Conservation (phyloP, 2,113 vertebrate species). For the Climacteris rufus region DNA sequence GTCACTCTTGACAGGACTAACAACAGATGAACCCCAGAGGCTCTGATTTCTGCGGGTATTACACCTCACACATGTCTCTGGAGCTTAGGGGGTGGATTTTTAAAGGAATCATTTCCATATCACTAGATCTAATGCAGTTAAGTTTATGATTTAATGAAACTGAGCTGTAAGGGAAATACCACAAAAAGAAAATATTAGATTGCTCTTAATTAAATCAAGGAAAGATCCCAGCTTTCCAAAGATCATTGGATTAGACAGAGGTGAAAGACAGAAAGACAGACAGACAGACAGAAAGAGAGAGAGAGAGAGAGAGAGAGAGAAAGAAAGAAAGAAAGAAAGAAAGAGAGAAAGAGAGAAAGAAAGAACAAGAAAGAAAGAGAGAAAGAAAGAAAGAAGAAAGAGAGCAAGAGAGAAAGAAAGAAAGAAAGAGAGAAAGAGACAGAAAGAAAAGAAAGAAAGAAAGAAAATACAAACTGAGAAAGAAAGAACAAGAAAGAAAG, state of each 20-base stretch:
- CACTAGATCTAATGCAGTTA: neutral
- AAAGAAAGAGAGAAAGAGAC: rapidly evolving
- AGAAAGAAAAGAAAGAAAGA: rapidly evolving
- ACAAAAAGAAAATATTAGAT: neutral
- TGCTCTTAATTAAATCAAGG: neutral
- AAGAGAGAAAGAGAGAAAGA: rapidly evolving
- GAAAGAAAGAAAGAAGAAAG: rapidly evolving
- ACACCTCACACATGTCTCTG: neutral
- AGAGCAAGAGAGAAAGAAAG: rapidly evolving
- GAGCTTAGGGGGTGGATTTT: slow-evolving; percentile 39
- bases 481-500: no score
- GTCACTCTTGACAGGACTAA: neutral
- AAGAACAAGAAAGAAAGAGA: no score
- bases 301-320: rapidly evolving
- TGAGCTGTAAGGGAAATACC: neutral
- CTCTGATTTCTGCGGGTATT: neutral
- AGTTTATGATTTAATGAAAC: slow-evolving; percentile 26
- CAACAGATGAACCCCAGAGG: neutral
- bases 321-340: no score
- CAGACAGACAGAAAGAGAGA: no score
- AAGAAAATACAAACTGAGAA: rapidly evolving
- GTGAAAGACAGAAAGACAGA: rapidly evolving
- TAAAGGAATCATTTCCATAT: slow-evolving; percentile 22
- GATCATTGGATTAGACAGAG: neutral
- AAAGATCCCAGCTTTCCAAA: neutral